Evolutionary conservation across 1,140 invertebrate species (phyloP), one percentile per base, ranked within the genome.

Genomic region (Belonocnema kinseyi): DNA sequence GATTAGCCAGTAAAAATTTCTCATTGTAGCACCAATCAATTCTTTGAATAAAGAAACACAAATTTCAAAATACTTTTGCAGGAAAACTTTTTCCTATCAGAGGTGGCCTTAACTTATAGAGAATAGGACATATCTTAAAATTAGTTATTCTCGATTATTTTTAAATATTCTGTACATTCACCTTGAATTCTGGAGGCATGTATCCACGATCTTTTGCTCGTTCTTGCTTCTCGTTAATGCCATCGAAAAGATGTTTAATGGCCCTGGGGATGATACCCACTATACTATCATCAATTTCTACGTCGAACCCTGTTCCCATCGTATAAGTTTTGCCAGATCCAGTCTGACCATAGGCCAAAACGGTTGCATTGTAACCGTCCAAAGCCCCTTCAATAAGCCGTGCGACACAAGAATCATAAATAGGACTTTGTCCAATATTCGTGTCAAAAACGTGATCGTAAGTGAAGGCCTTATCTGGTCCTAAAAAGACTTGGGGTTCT

Each of bases 321-420:
- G 98, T 98, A 88, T 98, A 99, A 0, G 99, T 99, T 93, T 99
- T 99, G 0, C 98, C 99, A 21, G 96, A 97, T 0, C 98, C 98
- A 66, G 98, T 99, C 94, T 98, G 98, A 77, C 98, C 98, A 91
- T 99, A 99, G 0, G 98, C 98, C 54, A 99, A 91, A 33, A 99
- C 96, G 7, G 98, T 99, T 8, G 98, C 97, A 92, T 99, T 99
- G 90, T 97, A 98, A 19, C 97, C 97, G 83, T 97, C 94, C n/a
- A 98, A 92, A 0, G 96, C 96, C 12, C 96, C 96, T 76, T 97
- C 95, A 46, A 99, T 95, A 5, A 99, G 93, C 33, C 94, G 93
- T 54, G 94, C 93, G 33, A 99, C 97, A 89, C 97, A 98, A 0
- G 93, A 93, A n/a, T 95, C 93, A 88, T 99, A 99, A 33, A 99